Conservation (phyloP, 2,888 invertebrate species). For the Polydrusus cervinus region DNA sequence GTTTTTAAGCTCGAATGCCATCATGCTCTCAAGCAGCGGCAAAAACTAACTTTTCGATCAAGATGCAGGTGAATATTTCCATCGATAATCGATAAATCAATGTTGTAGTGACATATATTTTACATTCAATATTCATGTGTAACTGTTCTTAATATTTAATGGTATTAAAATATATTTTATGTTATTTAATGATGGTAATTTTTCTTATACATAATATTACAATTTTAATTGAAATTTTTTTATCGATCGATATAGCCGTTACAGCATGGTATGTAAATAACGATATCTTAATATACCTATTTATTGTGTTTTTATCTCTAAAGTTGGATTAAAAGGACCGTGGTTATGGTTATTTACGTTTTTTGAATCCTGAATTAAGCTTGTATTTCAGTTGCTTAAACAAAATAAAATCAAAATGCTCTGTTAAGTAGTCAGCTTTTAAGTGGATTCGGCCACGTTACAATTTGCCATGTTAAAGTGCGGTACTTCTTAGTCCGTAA, state of each 20-base stretch:
- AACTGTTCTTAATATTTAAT: constrained; percentile 53
- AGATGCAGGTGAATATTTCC: constrained; percentile 69
- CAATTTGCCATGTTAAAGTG: too few relatives aligned
- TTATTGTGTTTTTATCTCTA: too few relatives aligned
- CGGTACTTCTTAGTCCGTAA: too few relatives aligned
- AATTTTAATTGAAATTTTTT: constrained; percentile 41
- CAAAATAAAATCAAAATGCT: too few relatives aligned
- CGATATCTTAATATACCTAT: too few relatives aligned
- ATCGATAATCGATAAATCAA: constrained; percentile 67
- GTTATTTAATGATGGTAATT: constrained; percentile 47
- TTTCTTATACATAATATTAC: constrained; percentile 30
- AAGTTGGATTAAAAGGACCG: too few relatives aligned
- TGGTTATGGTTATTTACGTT: too few relatives aligned
- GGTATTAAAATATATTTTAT: constrained; percentile 45
- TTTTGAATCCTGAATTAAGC: too few relatives aligned
- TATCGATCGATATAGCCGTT: constrained; percentile 2
- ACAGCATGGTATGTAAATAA: background rate
- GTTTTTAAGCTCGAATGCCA: constrained; percentile 39
- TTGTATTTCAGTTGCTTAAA: too few relatives aligned
- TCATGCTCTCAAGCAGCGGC: constrained; percentile 36
- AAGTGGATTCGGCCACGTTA: too few relatives aligned
- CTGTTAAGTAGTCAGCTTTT: too few relatives aligned
- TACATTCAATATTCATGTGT: constrained; percentile 52
- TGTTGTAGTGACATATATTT: constrained; percentile 40
- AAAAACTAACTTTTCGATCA: constrained; percentile 51